Evolutionary conservation across 2,113 vertebrate genomes (phyloP).

Genomic region (Hemiscyllium ocellatum): DNA sequence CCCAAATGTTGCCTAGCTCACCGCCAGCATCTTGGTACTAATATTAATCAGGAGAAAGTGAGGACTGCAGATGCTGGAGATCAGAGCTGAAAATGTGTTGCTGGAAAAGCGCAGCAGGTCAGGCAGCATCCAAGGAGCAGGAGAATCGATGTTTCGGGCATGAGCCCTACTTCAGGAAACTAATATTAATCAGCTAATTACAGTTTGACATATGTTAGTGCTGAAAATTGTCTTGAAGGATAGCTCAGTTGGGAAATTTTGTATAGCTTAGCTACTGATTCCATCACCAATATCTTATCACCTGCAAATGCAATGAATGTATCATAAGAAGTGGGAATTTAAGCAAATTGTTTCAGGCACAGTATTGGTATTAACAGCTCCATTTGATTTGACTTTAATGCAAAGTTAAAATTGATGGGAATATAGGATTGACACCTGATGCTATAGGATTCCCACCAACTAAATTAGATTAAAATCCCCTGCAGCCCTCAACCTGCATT

Average conservation of each 20-base stretch:
- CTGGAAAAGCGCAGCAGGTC: too few relatives aligned
- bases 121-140: too few relatives aligned
- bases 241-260: too few relatives aligned
- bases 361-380: not conserved
- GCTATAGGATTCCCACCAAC: not conserved
- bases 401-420: too few relatives aligned
- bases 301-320: not conserved
- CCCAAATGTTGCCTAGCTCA: not conserved
- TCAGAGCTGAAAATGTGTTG: too few relatives aligned
- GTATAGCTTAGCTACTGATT: not conserved
- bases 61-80: too few relatives aligned
- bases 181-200: too few relatives aligned
- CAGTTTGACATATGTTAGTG: not conserved
- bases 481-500: too few relatives aligned
- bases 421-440: not conserved
- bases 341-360: not conserved
- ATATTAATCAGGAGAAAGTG: too few relatives aligned
- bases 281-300: not conserved
- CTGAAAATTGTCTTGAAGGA: not conserved
- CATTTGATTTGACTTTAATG: not conserved
- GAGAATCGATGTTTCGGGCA: too few relatives aligned
- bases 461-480: not conserved
- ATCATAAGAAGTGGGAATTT: not conserved
- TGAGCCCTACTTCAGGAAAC: too few relatives aligned
- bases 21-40: too few relatives aligned